A percentile compares a stretch with the other conserved stretches of the same genome.
These are phyloP conservation scores for Chelonoidis abingdonii DNA, from an alignment of 2,113 vertebrate genomes.

Conservation along the genomic window DNA sequence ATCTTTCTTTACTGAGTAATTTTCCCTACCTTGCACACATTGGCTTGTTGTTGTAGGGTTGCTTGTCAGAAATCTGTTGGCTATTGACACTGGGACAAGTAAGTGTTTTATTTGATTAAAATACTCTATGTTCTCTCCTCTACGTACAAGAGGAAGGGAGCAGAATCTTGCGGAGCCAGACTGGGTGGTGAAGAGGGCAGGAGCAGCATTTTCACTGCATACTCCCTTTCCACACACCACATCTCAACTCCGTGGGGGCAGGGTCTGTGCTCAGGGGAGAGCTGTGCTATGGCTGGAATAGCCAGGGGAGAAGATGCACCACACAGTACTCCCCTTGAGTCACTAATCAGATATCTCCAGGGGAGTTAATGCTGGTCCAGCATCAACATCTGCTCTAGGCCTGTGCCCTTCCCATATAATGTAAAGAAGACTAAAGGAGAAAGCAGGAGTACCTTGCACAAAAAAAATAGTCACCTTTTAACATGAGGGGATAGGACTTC, in stretches of 20 bases:
- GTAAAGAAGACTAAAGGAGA: background rate
- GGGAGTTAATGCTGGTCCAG: accelerated
- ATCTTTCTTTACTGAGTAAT: background rate
- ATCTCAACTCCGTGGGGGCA: background rate
- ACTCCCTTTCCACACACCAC: background rate
- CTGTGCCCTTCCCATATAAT: background rate
- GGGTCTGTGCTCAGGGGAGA: background rate
- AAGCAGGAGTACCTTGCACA: background rate
- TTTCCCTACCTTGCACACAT: background rate
- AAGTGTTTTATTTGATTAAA: background rate
- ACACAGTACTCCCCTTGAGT: background rate
- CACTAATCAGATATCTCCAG: background rate
- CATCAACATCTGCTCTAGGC: background rate
- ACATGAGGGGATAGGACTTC: background rate
- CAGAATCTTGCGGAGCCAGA: background rate
- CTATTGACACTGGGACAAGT: background rate
- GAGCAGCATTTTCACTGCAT: background rate
- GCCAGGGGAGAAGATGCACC: background rate
- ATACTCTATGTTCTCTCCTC: background rate
- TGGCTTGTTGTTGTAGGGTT: background rate
- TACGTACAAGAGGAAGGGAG: background rate
- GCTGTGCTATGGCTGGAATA: background rate
- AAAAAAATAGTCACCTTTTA: background rate
- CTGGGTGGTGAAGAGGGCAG: background rate
- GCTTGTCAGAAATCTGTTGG: background rate